Evolutionary conservation across 2,797 vertebrate genomes (phyloP), one percentile per base, ranked within the genome.

Genomic region (Pipistrellus pygmaeus): DNA sequence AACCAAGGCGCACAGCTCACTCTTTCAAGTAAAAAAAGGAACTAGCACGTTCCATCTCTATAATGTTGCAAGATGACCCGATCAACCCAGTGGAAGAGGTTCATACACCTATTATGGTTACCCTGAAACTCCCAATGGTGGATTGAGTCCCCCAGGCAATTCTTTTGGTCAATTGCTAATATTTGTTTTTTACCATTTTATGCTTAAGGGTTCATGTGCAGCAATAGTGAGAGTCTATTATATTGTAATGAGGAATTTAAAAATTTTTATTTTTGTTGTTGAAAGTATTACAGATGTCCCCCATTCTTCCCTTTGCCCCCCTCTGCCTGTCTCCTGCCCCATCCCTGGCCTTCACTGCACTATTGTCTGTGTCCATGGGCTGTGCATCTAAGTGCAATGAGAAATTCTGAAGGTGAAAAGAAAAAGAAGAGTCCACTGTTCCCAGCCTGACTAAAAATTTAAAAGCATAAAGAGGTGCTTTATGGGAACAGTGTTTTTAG

Each of bases 161-260:
- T 86, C 77, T 95, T 60, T 57, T 38, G 57, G 51, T 12, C 46
- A 60, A 8, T 46, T 21, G 12, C 53, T 66, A 72, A 88, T 82
- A 10, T 11, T 82, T 84, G 44, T 90, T 90, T 90, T 84, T 62
- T 23, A 80, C 69, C 41, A 80, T 88, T 89, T 75, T 85, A 27
- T 86, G 64, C 25, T 27, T 23, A 9, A 41, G 46, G 41, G 0
- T 7, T 68, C 35, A 11, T 10, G 8, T 41, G 32, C 21, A 69
- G n/a, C 82, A 57, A 51, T 32, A 60, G 48, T 18, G 88, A 69
- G 27, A 73, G 35, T 44, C 6, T 44, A n/a, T 32, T 85, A 48
- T 57, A 32, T 83, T 84, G 44, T n/a, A 84, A 46, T 62, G 41
- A 78, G 71, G 80, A 18, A 62, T 82, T 88, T 35, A 76, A 23